These are phyloP conservation scores for Parnassius glacialis DNA, from an alignment of 2,888 invertebrate species.

Conservation along the genomic window DNA sequence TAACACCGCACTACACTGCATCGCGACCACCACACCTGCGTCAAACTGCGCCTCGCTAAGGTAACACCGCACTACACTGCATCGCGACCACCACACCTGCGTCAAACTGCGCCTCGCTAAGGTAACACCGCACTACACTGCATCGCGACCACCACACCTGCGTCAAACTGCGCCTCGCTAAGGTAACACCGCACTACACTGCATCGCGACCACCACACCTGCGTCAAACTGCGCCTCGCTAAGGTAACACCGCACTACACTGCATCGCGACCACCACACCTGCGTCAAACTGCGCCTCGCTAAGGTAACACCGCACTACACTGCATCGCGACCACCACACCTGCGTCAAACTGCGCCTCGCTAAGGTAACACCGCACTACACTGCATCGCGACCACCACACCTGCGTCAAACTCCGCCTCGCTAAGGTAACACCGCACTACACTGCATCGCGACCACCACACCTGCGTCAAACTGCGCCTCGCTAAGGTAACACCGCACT, in stretches of 20 bases:
- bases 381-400: no score
- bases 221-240: conserved; percentile 92
- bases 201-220: conserved; percentile 79
- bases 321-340: no score
- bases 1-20: no score
- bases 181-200: no score
- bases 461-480: conserved; percentile 83
- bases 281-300: conserved; percentile 92
- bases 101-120: conserved; percentile 94
- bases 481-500: no score
- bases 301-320: neutral
- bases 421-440: conserved; percentile 90
- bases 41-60: conserved; percentile 85
- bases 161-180: no score
- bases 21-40: conserved; percentile 58
- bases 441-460: conserved; percentile 46
- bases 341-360: no score
- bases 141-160: neutral
- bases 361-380: no score
- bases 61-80: conserved; percentile 29
- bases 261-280: no score
- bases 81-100: conserved; percentile 88
- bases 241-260: conserved; percentile 63
- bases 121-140: conserved; percentile 64
- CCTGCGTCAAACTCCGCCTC: conserved; percentile 39